Evolutionary conservation across 2,113 vertebrate species (phyloP), one percentile per base, ranked within the genome.

Genomic region (Melanerpes aurifrons): DNA sequence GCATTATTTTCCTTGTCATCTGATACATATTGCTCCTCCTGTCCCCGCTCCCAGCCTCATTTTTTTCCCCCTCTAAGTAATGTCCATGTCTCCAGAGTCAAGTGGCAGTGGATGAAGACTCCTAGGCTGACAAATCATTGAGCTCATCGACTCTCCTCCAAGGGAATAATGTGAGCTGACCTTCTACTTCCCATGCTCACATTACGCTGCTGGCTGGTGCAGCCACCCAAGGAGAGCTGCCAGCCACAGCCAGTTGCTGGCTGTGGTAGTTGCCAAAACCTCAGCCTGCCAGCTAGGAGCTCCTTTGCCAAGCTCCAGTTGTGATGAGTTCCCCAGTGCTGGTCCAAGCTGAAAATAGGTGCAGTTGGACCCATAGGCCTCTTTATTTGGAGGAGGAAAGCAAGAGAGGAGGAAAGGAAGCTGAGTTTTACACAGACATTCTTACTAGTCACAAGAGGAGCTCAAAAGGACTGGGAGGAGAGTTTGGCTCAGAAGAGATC

Each of bases 301-400:
- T 90, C 40, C 61, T 21, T 56, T 82, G 93, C 73, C 53, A 31
- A 86, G 40, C 59, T 94, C 87, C 87, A 86, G 24, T 50, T 48
- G 57, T n/a, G 93, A 89, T 62, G 87, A 91, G 71, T 5, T 82
- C 53, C 35, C 64, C 35, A 35, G 78, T 5, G 13, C 63, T 0
- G 26, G 29, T 64, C 62, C 87, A 66, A 58, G 84, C 89, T 85
- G 78, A 69, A 45, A 95, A 62, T 59, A 93, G 74, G 78, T 62
- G 74, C 59, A 50, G 40, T 29, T 56, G 58, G 74, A 89, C 57
- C 67, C 0, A 0, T 26, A 28, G 75, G 28, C 32, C 72, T 78
- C 66, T 66, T 31, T 56, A 10, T 77, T 88, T 81, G 20, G 45
- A 8, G 50, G 29, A 80, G 76, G 83, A 68, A 73, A 66, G 62